Evolutionary conservation across 2,113 vertebrate species (phyloP).

Genomic region (Callipepla squamata): DNA sequence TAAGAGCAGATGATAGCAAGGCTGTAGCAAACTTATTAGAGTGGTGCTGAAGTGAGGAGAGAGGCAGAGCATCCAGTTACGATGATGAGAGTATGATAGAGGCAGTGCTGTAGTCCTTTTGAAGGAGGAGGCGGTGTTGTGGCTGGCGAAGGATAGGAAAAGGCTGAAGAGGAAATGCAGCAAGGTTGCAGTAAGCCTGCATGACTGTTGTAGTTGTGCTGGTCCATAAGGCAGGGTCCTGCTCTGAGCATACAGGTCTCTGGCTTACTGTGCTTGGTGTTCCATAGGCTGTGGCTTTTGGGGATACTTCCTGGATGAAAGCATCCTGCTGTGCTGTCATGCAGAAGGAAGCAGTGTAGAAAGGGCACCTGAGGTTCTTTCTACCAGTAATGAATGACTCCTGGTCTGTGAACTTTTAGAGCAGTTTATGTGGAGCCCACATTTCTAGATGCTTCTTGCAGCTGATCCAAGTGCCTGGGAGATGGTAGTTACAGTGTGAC

Average conservation of each 20-base stretch:
- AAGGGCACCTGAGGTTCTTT: neutral
- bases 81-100: neutral
- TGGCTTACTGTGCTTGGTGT: neutral
- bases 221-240: neutral
- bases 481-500: neutral
- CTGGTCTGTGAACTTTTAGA: neutral
- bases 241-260: neutral
- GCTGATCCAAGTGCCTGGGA: neutral
- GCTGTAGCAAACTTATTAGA: neutral
- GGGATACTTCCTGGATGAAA: accelerated
- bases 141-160: neutral
- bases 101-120: neutral
- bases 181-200: neutral
- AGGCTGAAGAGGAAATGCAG: no score
- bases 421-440: neutral
- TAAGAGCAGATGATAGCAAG: neutral
- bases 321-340: neutral
- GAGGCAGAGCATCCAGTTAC: neutral
- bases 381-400: neutral
- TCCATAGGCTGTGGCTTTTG: neutral
- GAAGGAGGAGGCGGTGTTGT: neutral
- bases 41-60: neutral
- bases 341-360: neutral
- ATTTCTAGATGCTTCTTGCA: neutral
- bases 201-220: neutral